Evolutionary conservation across 1,140 invertebrate genomes (phyloP).

Genomic region (Papilio dardanus): DNA sequence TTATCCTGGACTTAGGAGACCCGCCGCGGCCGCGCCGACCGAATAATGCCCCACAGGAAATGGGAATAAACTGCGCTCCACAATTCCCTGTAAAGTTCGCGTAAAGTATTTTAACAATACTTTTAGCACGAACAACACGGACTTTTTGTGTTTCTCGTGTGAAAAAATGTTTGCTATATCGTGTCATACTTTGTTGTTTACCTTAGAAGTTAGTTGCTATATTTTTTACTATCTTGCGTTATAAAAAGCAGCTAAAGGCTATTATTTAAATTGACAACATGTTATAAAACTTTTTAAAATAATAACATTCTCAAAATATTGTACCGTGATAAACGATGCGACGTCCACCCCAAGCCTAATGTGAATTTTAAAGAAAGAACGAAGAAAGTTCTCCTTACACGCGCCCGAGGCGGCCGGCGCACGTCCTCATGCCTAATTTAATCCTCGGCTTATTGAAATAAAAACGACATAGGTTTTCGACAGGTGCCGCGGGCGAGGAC

Average conservation of each 20-base stretch:
- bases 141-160: constrained; percentile 28
- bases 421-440: constrained; percentile 77
- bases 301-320: background rate
- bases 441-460: constrained; percentile 80
- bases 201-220: background rate
- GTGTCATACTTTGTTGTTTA: background rate
- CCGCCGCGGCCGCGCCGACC: constrained; percentile 48
- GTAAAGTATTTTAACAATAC: constrained; percentile 42
- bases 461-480: constrained; percentile 81
- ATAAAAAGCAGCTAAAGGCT: background rate
- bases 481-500: constrained; percentile 66
- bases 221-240: background rate
- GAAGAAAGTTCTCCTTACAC: constrained; percentile 49
- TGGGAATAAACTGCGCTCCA: constrained; percentile 37
- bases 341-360: constrained; percentile 26
- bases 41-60: constrained; percentile 59
- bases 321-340: constrained; percentile 6
- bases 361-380: constrained; percentile 46
- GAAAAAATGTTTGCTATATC: background rate
- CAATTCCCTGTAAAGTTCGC: constrained; percentile 38
- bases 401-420: constrained; percentile 49
- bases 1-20: constrained; percentile 70
- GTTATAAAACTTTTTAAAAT: background rate
- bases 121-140: background rate
- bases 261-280: background rate